Conservation (phyloP, 2,797 vertebrate genomes). For the Ptychobarbus kaznakovi region DNA sequence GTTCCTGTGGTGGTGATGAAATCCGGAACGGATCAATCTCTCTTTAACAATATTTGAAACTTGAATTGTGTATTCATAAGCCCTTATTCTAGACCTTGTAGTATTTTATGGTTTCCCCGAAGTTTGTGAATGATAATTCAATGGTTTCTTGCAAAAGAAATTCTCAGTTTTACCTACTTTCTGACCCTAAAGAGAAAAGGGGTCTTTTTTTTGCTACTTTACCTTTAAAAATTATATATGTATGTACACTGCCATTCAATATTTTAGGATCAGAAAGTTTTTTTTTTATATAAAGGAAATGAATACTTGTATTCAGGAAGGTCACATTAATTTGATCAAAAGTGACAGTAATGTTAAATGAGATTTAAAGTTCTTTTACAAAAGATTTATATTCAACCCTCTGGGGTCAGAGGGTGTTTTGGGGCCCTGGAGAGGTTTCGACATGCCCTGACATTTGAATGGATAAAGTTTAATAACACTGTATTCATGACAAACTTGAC, state of each 20-base stretch:
- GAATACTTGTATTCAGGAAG: background rate
- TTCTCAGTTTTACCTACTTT: background rate
- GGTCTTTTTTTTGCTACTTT: too few relatives aligned
- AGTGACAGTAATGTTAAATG: background rate
- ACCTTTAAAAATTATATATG: too few relatives aligned
- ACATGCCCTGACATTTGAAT: too few relatives aligned
- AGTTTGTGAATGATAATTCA: background rate
- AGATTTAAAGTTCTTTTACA: background rate
- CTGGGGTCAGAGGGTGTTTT: too few relatives aligned
- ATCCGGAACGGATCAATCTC: background rate
- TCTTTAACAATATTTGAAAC: background rate
- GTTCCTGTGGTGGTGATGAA: conserved; percentile 21
- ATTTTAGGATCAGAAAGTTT: background rate
- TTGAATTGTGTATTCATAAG: background rate
- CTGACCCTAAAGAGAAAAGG: background rate
- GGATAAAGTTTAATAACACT: too few relatives aligned
- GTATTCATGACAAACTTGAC: too few relatives aligned
- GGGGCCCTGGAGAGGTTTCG: too few relatives aligned
- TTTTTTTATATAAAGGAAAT: background rate
- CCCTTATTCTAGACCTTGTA: background rate
- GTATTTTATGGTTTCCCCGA: background rate
- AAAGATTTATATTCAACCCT: background rate
- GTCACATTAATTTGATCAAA: background rate
- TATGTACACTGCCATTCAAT: background rate
- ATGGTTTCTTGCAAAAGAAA: background rate